phyloP scores from a whole-genome alignment of 2,888 invertebrate genomes.

The Dryobotodes eremita region DNA sequence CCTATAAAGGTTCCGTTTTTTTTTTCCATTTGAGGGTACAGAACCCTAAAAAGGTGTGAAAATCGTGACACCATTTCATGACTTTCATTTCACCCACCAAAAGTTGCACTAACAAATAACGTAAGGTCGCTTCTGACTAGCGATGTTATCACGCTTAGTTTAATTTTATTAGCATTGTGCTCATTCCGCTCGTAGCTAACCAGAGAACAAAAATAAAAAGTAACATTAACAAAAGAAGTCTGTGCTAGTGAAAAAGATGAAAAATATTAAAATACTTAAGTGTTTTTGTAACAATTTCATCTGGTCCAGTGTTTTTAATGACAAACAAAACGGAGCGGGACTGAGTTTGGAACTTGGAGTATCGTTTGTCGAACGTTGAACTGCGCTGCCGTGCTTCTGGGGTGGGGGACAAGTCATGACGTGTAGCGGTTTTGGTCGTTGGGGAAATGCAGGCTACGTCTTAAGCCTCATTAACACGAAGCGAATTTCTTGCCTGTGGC shows the following conservation, averaged over 20 bases:
- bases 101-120: neutral
- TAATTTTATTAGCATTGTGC: neutral
- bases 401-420: constrained; percentile 18
- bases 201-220: constrained; percentile 19
- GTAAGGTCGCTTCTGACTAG: neutral
- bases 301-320: constrained; percentile 68
- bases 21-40: no score
- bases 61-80: neutral
- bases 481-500: no score
- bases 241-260: constrained; percentile 32
- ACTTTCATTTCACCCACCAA: neutral
- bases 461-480: neutral
- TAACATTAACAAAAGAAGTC: constrained; percentile 22
- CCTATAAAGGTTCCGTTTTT: no score
- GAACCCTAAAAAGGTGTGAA: no score
- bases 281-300: constrained; percentile 62
- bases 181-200: neutral
- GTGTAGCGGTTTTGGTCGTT: constrained; percentile 24
- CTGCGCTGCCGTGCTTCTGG: constrained; percentile 49
- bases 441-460: neutral
- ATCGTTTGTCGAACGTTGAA: constrained; percentile 73
- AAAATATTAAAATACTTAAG: constrained; percentile 49
- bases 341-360: constrained; percentile 72
- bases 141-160: neutral
- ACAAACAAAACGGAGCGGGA: constrained; percentile 67